These are phyloP conservation scores for Lepus europaeus DNA, from an alignment of 2,113 vertebrate species.

Conservation along the genomic window DNA sequence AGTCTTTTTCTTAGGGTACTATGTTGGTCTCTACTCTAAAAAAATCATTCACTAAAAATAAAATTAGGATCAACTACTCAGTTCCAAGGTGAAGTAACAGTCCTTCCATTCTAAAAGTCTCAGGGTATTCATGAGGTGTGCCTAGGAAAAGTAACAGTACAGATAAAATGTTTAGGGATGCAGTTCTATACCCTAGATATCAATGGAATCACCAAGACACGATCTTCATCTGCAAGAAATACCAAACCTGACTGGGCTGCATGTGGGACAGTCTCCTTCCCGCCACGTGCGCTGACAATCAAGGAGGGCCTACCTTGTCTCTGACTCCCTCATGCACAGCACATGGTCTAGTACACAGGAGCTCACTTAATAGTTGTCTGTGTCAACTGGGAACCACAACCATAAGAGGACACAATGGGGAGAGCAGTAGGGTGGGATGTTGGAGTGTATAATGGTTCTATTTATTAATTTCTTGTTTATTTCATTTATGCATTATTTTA, in stretches of 20 bases:
- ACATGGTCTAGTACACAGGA: background rate
- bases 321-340: background rate
- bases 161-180: background rate
- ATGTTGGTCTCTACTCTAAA: background rate
- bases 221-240: conserved; percentile 3
- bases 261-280: background rate
- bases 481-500: conserved; percentile 13
- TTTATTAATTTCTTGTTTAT: background rate
- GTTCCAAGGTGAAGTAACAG: background rate
- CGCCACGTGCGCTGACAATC: background rate
- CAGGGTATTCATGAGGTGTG: background rate
- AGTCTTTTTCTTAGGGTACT: background rate
- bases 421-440: background rate
- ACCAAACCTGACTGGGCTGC: too few species aligned
- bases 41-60: background rate
- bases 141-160: background rate
- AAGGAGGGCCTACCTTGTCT: background rate
- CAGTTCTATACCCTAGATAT: background rate
- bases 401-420: background rate
- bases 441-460: background rate
- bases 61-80: background rate
- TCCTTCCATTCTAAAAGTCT: background rate
- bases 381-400: background rate
- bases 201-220: background rate
- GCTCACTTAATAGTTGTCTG: background rate